These are phyloP conservation scores for Ascidia mentula DNA, from an alignment of 23 tunicate species.

Conservation along the genomic window DNA sequence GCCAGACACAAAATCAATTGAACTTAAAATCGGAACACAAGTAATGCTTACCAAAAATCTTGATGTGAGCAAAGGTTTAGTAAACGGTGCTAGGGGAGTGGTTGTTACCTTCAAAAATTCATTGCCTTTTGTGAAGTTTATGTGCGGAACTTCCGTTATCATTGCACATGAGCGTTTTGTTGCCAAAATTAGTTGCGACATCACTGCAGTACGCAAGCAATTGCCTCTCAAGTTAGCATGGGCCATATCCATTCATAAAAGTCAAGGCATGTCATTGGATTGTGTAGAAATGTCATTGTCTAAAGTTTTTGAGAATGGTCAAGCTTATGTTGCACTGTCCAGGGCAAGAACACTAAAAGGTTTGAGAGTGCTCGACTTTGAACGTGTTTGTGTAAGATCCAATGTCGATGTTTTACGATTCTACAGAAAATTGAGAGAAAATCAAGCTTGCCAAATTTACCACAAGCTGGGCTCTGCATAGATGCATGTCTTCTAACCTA, in stretches of 20 bases:
- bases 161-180: conserved; percentile 57
- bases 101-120: conserved; percentile 56
- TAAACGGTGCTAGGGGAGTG: conserved; percentile 95
- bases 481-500: background rate
- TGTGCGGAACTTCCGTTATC: conserved; percentile 32
- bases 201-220: conserved; percentile 62
- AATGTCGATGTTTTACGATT: conserved; percentile 76
- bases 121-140: conserved; percentile 65
- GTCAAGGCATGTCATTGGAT: conserved; percentile 97
- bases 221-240: conserved; percentile 91
- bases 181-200: conserved; percentile 62
- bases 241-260: conserved; percentile 97
- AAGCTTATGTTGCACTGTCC: conserved; percentile 96
- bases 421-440: conserved; percentile 56
- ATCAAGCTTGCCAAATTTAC: conserved; percentile 22
- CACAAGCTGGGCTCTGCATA: background rate
- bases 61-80: conserved; percentile 66
- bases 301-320: conserved; percentile 88
- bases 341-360: conserved; percentile 78
- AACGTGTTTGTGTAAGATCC: conserved; percentile 62
- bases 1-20: conserved; percentile 60
- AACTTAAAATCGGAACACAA: conserved; percentile 83
- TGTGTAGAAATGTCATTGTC: conserved; percentile 89
- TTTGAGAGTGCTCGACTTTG: conserved; percentile 65
- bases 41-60: conserved; percentile 95